These are phyloP conservation scores for Willowsia nigromaculata DNA, from an alignment of 2,888 invertebrate species.

Conservation along the genomic window DNA sequence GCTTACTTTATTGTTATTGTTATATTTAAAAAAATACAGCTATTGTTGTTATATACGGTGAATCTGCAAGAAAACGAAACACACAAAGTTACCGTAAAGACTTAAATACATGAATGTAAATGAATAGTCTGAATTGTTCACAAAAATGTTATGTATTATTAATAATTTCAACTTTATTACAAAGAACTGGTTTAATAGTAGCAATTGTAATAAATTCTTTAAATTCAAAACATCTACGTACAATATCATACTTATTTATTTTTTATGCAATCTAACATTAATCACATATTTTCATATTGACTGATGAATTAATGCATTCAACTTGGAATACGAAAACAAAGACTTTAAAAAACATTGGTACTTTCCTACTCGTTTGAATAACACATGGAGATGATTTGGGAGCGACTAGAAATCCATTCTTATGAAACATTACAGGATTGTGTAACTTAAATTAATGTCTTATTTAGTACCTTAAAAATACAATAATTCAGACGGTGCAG, in stretches of 20 bases:
- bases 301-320: background rate
- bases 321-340: background rate
- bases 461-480: background rate
- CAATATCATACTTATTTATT: background rate
- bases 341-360: background rate
- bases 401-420: conserved; percentile 41
- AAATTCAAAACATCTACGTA: background rate
- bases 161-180: background rate
- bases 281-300: conserved; percentile 17
- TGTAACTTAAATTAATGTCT: background rate
- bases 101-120: background rate
- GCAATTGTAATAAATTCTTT: conserved; percentile 43
- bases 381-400: background rate
- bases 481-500: background rate
- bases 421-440: background rate
- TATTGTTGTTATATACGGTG: background rate
- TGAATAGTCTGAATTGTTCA: conserved; percentile 15
- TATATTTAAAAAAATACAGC: no score
- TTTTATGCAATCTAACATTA: background rate
- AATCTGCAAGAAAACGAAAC: no score
- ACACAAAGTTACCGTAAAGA: background rate
- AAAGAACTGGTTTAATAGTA: conserved; percentile 47
- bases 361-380: background rate
- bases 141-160: background rate
- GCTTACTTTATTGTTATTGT: no score